These are phyloP conservation scores for Oophaga pumilio DNA, from an alignment of 2,113 vertebrate species.

Conservation along the genomic window DNA sequence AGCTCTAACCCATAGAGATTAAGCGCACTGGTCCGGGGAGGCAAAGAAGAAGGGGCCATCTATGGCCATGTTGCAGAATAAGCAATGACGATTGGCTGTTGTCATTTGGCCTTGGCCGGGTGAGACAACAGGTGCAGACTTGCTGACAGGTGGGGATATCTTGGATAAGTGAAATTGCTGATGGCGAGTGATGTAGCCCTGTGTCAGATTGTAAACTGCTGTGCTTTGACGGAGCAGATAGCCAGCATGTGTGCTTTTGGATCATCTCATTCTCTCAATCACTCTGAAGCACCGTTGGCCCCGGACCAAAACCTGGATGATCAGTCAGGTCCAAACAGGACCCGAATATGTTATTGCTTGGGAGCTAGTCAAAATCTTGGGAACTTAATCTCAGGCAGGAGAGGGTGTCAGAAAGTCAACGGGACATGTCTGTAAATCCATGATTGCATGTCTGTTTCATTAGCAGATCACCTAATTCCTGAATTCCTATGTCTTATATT, in stretches of 20 bases:
- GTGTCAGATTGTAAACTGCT: slow-evolving; percentile 71
- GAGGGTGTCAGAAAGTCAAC: slow-evolving; percentile 55
- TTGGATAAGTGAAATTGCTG: slow-evolving; percentile 75
- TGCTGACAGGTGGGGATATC: slow-evolving; percentile 77
- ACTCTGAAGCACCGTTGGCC: slow-evolving; percentile 47
- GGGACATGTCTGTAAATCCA: slow-evolving; percentile 52
- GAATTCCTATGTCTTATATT: no score
- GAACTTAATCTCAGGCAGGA: slow-evolving; percentile 59
- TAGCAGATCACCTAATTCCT: not conserved
- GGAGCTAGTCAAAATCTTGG: slow-evolving; percentile 50
- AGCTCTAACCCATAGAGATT: slow-evolving; percentile 45
- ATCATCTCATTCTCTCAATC: slow-evolving; percentile 72
- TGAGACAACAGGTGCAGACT: slow-evolving; percentile 78
- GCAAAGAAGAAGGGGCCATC: slow-evolving; percentile 68
- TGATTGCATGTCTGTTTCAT: not conserved
- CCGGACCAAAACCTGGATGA: slow-evolving; percentile 58
- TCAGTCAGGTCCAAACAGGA: slow-evolving; percentile 59
- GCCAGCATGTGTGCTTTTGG: slow-evolving; percentile 67
- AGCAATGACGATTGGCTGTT: slow-evolving; percentile 68
- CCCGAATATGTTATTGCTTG: slow-evolving; percentile 56
- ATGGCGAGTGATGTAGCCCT: slow-evolving; percentile 67
- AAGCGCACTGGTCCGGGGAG: slow-evolving; percentile 57
- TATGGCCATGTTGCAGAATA: slow-evolving; percentile 71
- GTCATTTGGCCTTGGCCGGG: slow-evolving; percentile 61
- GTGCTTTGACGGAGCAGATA: slow-evolving; percentile 68